Conservation (phyloP, 1,140 invertebrate species). For the Holcopasites calliopsidis region DNA sequence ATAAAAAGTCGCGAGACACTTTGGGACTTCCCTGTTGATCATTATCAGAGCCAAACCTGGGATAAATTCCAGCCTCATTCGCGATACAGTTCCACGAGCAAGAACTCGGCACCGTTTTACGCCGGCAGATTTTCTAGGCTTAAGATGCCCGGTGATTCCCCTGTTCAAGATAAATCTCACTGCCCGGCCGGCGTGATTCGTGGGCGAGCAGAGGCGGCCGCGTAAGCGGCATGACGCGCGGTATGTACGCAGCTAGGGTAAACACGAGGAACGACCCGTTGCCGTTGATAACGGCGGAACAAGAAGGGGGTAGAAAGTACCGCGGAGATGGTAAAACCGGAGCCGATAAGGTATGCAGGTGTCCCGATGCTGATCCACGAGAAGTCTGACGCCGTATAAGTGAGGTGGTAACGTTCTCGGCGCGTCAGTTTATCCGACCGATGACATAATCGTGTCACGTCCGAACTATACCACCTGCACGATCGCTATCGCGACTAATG, state of each 20-base stretch:
- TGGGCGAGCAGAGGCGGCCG: background rate
- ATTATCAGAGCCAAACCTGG: background rate
- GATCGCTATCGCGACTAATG: slow-evolving; percentile 56
- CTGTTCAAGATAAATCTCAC: slow-evolving; percentile 18
- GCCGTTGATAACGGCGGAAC: slow-evolving; percentile 38
- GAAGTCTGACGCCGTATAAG: slow-evolving; percentile 52
- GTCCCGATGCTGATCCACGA: slow-evolving; percentile 62
- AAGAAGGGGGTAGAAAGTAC: slow-evolving; percentile 26
- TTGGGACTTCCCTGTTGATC: background rate
- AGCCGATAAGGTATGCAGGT: slow-evolving; percentile 64
- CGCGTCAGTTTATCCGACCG: slow-evolving; percentile 58
- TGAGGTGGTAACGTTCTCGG: slow-evolving; percentile 49
- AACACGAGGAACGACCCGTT: slow-evolving; percentile 23
- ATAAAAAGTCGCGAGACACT: background rate
- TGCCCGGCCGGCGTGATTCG: background rate
- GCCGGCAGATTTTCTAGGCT: background rate
- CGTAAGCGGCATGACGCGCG: slow-evolving; percentile 27
- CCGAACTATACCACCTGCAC: slow-evolving; percentile 65
- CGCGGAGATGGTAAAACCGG: slow-evolving; percentile 50
- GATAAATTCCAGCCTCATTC: too few relatives aligned
- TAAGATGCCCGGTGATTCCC: background rate
- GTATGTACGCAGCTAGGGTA: slow-evolving; percentile 49
- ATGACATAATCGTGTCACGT: slow-evolving; percentile 67
- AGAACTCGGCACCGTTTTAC: background rate
- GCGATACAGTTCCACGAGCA: background rate